Conservation (phyloP, 2,888 invertebrate species). For the Pachycephus smyrnensis region DNA sequence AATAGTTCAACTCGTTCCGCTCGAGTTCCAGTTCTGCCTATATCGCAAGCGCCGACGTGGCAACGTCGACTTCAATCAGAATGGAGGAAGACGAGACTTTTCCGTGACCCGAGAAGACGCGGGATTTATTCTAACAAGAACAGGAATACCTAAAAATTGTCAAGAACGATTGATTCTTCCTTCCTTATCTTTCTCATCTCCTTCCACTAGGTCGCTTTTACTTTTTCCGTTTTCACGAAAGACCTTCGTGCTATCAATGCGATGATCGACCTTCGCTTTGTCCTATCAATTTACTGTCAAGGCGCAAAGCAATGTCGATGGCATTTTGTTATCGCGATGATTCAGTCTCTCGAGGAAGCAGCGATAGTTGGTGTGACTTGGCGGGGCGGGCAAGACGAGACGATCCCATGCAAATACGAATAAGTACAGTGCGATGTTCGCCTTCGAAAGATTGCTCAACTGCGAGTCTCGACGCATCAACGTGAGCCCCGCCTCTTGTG, state of each 20-base stretch:
- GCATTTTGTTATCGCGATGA: slow-evolving; percentile 46
- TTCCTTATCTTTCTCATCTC: no score
- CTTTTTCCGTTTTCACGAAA: background rate
- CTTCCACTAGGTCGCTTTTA: no score
- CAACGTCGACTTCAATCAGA: background rate
- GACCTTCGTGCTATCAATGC: background rate
- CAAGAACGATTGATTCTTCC: no score
- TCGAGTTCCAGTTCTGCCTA: background rate
- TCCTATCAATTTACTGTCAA: slow-evolving; percentile 14
- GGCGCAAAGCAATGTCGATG: slow-evolving; percentile 16
- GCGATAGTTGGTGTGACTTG: slow-evolving; percentile 5
- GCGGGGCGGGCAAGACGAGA: no score
- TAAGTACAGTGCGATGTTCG: no score
- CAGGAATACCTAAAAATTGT: no score
- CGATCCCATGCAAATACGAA: no score
- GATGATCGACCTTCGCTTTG: slow-evolving; percentile 5
- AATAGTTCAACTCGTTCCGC: background rate
- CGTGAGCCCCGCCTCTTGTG: no score
- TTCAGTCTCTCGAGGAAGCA: slow-evolving; percentile 35
- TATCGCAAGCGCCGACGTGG: background rate
- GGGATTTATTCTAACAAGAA: background rate
- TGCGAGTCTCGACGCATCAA: no score
- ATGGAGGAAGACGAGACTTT: slow-evolving; percentile 1
- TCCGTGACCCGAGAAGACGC: background rate
- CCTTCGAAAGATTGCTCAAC: no score